phyloP scores from a whole-genome alignment of 2,797 vertebrate genomes.

The Sebastiscus tertius region DNA sequence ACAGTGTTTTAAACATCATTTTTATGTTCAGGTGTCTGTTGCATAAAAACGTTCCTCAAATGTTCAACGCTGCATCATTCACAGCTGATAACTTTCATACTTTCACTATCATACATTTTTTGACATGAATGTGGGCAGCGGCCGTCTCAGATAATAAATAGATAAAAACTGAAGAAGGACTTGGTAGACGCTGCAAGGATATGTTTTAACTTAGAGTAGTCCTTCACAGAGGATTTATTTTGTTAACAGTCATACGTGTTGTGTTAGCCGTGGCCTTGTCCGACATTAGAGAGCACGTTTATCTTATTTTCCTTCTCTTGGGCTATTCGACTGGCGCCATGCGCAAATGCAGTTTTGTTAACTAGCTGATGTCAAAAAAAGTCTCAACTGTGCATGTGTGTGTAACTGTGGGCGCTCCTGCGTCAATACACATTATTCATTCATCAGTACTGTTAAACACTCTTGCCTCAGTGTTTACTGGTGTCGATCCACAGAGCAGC shows the following conservation, averaged over 20 bases:
- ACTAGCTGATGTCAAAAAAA: constrained; percentile 58
- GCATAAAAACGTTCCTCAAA: not conserved
- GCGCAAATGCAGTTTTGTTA: constrained; percentile 72
- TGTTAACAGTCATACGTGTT: constrained; percentile 47
- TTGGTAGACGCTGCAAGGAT: not conserved
- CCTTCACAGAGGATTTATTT: constrained; percentile 41
- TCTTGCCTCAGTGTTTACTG: constrained; percentile 68
- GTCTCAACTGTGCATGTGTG: constrained; percentile 51
- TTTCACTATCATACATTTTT: not conserved
- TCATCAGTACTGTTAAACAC: constrained; percentile 72
- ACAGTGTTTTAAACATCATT: not conserved
- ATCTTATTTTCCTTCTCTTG: constrained; percentile 35
- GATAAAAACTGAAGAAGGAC: not conserved
- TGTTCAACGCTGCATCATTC: not conserved
- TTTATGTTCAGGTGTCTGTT: not conserved
- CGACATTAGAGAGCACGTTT: constrained; percentile 22
- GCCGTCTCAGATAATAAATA: not conserved
- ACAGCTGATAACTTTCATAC: not conserved
- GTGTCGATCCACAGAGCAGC: constrained; percentile 59
- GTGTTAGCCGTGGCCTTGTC: constrained; percentile 52
- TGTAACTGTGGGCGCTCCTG: constrained; percentile 39
- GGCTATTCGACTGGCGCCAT: constrained; percentile 59
- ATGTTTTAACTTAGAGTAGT: not conserved
- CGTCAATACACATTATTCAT: constrained; percentile 67
- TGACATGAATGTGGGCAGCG: not conserved